A percentile compares a stretch with the other conserved stretches of the same genome.
Conservation (phyloP, 2,113 vertebrate genomes). For the Dendrocopos noguchii region DNA sequence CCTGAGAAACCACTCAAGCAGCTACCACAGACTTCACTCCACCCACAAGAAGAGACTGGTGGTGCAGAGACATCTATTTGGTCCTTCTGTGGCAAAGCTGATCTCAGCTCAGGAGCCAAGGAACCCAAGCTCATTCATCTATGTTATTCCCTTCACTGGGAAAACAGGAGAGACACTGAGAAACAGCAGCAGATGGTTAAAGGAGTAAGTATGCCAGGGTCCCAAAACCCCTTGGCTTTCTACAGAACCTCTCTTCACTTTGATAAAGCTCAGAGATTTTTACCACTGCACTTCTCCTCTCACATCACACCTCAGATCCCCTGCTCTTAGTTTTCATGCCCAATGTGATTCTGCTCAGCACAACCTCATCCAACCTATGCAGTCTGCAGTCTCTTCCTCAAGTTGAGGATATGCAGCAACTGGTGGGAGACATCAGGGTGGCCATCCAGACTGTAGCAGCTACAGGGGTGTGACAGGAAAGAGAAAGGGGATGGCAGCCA, state of each 20-base stretch:
- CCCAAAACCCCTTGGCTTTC: background rate
- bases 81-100: background rate
- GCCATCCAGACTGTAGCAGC: background rate
- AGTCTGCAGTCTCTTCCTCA: background rate
- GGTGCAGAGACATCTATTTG: background rate
- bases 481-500: background rate
- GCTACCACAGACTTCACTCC: background rate
- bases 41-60: background rate
- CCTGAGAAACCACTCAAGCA: background rate
- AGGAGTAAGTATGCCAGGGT: background rate
- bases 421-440: background rate
- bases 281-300: background rate
- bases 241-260: background rate
- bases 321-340: background rate
- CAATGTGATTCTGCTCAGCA: background rate
- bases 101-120: background rate
- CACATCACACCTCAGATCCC: background rate
- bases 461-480: background rate
- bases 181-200: background rate
- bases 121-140: background rate
- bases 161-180: background rate
- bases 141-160: background rate
- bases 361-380: rapidly evolving
- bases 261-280: background rate
- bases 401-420: background rate